Conservation (phyloP, 2,888 invertebrate genomes). For the Branchellion lobata region DNA sequence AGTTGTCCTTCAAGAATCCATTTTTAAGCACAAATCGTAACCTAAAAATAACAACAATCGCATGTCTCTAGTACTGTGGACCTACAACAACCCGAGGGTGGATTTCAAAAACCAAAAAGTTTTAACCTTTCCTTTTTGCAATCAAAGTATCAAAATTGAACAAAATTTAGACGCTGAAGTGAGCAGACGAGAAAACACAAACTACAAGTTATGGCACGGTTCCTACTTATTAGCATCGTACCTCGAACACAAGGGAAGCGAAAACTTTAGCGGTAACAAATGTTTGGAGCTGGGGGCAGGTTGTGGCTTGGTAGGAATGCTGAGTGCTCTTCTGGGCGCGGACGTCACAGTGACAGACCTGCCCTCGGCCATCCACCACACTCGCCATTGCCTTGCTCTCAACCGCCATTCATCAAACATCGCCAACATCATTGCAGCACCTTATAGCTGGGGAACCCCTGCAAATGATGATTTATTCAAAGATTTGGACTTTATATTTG, state of each 20-base stretch:
- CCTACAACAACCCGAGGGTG: slow-evolving; percentile 51
- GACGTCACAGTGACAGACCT: slow-evolving; percentile 50
- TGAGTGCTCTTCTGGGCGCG: slow-evolving; percentile 50
- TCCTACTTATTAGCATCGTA: slow-evolving; percentile 50
- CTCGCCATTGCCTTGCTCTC: slow-evolving; percentile 37
- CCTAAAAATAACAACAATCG: not conserved
- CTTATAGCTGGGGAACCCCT: slow-evolving; percentile 43
- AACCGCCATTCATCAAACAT: slow-evolving; percentile 39
- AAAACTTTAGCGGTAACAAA: slow-evolving; percentile 46
- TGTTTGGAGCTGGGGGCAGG: slow-evolving; percentile 52
- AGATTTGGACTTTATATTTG: slow-evolving; percentile 48
- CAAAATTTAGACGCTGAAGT: slow-evolving; percentile 49
- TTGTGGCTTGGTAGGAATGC: slow-evolving; percentile 52
- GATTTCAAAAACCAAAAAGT: slow-evolving; percentile 10
- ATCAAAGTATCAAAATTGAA: slow-evolving; percentile 44
- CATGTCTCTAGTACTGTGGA: slow-evolving; percentile 52
- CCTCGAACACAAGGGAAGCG: slow-evolving; percentile 44
- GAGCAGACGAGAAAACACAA: slow-evolving; percentile 48
- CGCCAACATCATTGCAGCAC: not conserved
- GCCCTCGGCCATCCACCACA: slow-evolving; percentile 44
- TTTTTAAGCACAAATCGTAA: not conserved
- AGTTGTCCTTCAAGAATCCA: not conserved
- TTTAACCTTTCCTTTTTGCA: slow-evolving; percentile 47
- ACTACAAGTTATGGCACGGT: slow-evolving; percentile 52
- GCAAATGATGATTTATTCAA: slow-evolving; percentile 12